These are phyloP conservation scores for Poecile atricapillus DNA, from an alignment of 2,113 vertebrate species.

Conservation along the genomic window DNA sequence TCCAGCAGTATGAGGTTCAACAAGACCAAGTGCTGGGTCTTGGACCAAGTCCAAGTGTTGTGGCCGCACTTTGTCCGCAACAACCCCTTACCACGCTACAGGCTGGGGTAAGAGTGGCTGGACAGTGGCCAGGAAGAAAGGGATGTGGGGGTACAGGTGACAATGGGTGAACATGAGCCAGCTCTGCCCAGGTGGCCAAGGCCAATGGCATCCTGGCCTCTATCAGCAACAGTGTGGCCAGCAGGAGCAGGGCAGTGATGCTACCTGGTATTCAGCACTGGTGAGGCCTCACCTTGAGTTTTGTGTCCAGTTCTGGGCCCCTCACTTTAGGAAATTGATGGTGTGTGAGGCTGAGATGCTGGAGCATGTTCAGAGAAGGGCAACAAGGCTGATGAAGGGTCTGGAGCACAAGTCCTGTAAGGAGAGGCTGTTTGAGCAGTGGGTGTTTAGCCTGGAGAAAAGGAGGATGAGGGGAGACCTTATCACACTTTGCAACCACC, in stretches of 20 bases:
- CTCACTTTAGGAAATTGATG: neutral
- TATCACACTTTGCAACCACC: accelerated
- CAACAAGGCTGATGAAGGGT: neutral
- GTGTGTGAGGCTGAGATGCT: neutral
- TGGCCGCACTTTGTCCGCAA: neutral
- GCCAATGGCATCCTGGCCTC: neutral
- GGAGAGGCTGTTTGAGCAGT: neutral
- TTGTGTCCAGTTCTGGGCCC: neutral
- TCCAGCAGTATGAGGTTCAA: neutral
- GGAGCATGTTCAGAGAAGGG: accelerated
- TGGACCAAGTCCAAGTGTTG: neutral
- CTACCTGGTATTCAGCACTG: accelerated
- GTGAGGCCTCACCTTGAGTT: neutral
- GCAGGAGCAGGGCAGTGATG: neutral
- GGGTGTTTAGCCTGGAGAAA: neutral
- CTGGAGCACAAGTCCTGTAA: neutral
- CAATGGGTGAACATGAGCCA: accelerated
- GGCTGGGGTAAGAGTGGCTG: neutral
- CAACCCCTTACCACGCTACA: accelerated
- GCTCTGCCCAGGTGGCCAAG: neutral
- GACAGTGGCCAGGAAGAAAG: neutral
- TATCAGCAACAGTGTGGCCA: accelerated
- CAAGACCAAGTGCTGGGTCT: neutral
- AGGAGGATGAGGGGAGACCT: neutral
- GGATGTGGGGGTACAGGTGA: neutral